Percentiles rank a stretch among this genome's conserved stretches.
Evolutionary conservation across 2,113 vertebrate species (phyloP).

Genomic region (Oreochromis spilurus): DNA sequence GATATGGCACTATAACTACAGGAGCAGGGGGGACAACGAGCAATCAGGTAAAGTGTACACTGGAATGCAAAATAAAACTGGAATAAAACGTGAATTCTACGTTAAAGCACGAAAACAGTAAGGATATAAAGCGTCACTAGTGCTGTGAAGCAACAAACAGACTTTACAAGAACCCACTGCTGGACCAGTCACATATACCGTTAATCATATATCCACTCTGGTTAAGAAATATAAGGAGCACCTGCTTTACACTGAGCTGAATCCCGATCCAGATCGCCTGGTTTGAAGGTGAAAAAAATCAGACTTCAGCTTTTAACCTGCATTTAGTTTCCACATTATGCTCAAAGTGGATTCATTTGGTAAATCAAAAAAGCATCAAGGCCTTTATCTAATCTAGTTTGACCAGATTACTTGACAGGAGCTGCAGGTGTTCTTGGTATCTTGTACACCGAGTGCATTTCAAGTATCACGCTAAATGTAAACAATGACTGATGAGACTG

Average conservation of each 20-base stretch:
- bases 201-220: slow-evolving; percentile 20
- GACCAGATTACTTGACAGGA: not conserved
- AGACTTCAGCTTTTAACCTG: not conserved
- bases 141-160: not conserved
- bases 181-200: slow-evolving; percentile 2
- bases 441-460: slow-evolving; percentile 46
- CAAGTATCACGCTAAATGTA: slow-evolving; percentile 63
- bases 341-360: slow-evolving; percentile 16
- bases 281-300: not conserved
- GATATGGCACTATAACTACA: slow-evolving; percentile 64
- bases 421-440: slow-evolving; percentile 42
- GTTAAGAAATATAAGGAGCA: slow-evolving; percentile 40
- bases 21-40: slow-evolving; percentile 47
- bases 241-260: not conserved
- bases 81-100: not conserved
- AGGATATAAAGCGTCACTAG: not conserved
- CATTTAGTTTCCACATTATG: not conserved
- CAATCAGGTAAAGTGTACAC: slow-evolving; percentile 16
- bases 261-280: not conserved
- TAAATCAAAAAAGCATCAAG: slow-evolving; percentile 31
- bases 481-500: slow-evolving; percentile 64
- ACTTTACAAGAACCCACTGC: slow-evolving; percentile 19
- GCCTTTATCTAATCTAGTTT: slow-evolving; percentile 13
- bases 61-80: not conserved
- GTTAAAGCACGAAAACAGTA: not conserved